Base-by-base conservation (phyloP, 2,797 vertebrate genomes). In the Vespertilio murinus region DNA sequence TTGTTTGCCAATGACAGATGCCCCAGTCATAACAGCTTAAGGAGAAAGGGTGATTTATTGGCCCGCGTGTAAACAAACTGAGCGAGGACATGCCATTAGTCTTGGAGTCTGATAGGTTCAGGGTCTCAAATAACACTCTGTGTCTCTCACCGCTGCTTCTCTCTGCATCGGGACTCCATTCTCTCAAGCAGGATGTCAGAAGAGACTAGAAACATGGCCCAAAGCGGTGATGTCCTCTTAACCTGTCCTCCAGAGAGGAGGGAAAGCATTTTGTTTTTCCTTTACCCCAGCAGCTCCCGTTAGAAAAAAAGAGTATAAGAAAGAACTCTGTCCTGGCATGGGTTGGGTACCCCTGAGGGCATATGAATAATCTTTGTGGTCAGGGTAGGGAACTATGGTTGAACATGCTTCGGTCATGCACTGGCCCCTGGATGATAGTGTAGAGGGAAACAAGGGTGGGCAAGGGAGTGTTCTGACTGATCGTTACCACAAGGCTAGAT, bases 1-100 rank as follows among this genome's bases (percentile, higher is more conserved):
- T 33, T 89, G 18, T 88, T 93, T 83, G 40, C 42, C n/a, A 89
- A 73, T 40, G 47, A 49, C 70, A 87, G 91, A 83, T 87, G 67
- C 33, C n/a, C 64, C 5, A 59, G 54, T 56, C 54, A 16, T 88
- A 47, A 93, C 0, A 91, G 40, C 13, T 83, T 91, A 73, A 92
- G 33, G 40, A 83, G 49, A 89, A 92, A 84, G 22, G 47, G 18
- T 40, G 20, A 61, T 81, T 69, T 95, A 77, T 25, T 49, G 74
- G 38, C 52, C 78, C 33, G 33, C 25, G 42, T 52, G 30, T 85
- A 69, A 92, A 89, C 49, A 82, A 80, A 88, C 42, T 70, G 59
- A 88, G 65, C 67, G 64, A 92, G 33, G n/a, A 10, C 20, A 61
- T 10, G 35, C 45, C 13, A 22, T 91, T 42, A 59, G 82, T 54